Evolutionary conservation across 2,113 vertebrate species (phyloP), one percentile per base, ranked within the genome.

Genomic region (Leucoraja erinaceus): DNA sequence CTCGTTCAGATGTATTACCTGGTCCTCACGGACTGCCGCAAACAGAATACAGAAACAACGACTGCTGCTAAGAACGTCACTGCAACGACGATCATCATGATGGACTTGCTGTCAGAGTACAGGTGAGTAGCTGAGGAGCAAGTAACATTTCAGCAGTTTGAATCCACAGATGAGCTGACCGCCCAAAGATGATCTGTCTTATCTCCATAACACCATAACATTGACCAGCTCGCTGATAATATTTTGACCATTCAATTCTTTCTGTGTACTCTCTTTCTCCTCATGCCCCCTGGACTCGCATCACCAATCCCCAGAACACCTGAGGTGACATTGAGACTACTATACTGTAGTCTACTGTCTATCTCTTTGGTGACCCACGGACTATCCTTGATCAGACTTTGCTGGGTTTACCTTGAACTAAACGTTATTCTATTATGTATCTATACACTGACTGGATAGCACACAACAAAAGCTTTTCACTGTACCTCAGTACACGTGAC

Each of bases 1-100:
- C 59, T 20, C 2, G 33, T 63, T 90, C 61, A 63, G n/a, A 63
- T 22, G 11, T 68, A 7, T 97, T 94, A 97, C 97, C 0, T 94
- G 95, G 93, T 95, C 91, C 95, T 95, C 0, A 75, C 94, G 0
- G 90, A 93, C 18, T 93, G 93, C 9, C 93, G 0, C 0, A 93
- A 95, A 1, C 96, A 96, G 10, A 95, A 0, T 0, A 94, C 95
- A 94, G 94, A 93, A 0, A 93, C 61, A 86, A 96, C 4, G n/a
- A 94, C 2, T 66, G 94, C 22, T 12, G 94, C 7, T 56, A 14
- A 22, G 88, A 91, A 91, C 14, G 88, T 91, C 47, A 91, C 66
- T 70, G 18, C 63, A 47, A 94, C 79, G 93, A 96, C 90, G 93
- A 94, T 95, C 72, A 79, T 6, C 0, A 93, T 66, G 93, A 93